Base-by-base conservation (phyloP, 2,113 vertebrate species). In the Carassius gibelio region DNA sequence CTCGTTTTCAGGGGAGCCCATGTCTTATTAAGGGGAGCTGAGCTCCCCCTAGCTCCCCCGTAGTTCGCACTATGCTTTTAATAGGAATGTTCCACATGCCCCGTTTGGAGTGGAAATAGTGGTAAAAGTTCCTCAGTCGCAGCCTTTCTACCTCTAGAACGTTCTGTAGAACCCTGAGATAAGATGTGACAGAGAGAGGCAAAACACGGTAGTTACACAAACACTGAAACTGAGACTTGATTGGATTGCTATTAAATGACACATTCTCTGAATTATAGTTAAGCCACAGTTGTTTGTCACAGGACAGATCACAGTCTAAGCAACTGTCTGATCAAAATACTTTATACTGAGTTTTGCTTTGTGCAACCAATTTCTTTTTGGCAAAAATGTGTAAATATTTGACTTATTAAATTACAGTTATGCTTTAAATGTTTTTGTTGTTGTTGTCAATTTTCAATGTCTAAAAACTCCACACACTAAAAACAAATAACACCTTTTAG, bases 61-160 rank as follows among this genome's bases (percentile, higher is more conserved):
- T n/a, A n/a, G n/a, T n/a, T n/a, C n/a, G n/a, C n/a, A n/a, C n/a
- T n/a, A n/a, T n/a, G n/a, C 96, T 97, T 92, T 95, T 97, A 91
- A 94, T 95, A 87, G 94, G 96, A 5, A 96, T 66, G 0, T 96
- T 97, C 98, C 98, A 99, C 98, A 99, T 99, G 87, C 98, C 98
- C 0, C 98, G 94, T 88, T 97, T 98, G 90, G 98, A 99, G 93
- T 99, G 98, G 91, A 95, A 98, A 92, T 98, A 97, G 89, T 99
- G 98, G 91, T 96, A 99, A 90, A 99, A 99, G 93, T 99, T 96
- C 84, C 98, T 94, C 84, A 99, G 92, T 4, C 97, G 95, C 72
- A 99, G 94, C 75, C 98, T 93, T 89, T 99, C 98, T 57, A 99
- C 98, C 91, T 99, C 98, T 92, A 99, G 93, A 79, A 98, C 98